Conservation (phyloP, 2,113 vertebrate genomes). For the Nasalis larvatus region DNA sequence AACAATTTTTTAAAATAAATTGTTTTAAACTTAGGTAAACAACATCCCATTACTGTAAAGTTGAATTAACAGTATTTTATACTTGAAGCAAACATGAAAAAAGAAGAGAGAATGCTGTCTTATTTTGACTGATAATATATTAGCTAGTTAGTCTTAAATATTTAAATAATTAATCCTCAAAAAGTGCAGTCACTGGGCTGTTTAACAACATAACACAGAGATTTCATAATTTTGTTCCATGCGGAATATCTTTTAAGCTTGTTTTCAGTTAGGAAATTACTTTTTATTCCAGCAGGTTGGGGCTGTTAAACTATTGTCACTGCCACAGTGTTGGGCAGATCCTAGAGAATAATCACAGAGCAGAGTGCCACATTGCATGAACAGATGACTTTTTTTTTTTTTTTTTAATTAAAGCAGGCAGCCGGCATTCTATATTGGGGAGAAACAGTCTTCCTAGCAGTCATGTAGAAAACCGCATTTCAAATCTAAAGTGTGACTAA, state of each 20-base stretch:
- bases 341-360: neutral
- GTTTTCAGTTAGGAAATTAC: neutral
- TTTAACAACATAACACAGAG: neutral
- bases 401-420: constrained; percentile 1
- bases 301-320: constrained; percentile 4
- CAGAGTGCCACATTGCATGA: neutral
- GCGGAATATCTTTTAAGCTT: neutral
- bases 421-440: neutral
- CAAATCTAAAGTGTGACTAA: constrained; percentile 29
- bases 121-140: neutral
- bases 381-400: constrained; percentile 15
- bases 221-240: neutral
- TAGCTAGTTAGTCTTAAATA: neutral
- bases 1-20: neutral
- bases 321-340: neutral
- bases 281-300: neutral
- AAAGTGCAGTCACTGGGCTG: neutral
- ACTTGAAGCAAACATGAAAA: neutral
- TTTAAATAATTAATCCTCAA: constrained; percentile 20
- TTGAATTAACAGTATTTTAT: neutral
- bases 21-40: neutral
- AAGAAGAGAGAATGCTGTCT: neutral
- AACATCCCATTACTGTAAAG: neutral
- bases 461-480: constrained; percentile 37
- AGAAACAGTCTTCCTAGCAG: neutral